Base-by-base conservation (phyloP, 1,140 invertebrate genomes). In the Maconellicoccus hirsutus region DNA sequence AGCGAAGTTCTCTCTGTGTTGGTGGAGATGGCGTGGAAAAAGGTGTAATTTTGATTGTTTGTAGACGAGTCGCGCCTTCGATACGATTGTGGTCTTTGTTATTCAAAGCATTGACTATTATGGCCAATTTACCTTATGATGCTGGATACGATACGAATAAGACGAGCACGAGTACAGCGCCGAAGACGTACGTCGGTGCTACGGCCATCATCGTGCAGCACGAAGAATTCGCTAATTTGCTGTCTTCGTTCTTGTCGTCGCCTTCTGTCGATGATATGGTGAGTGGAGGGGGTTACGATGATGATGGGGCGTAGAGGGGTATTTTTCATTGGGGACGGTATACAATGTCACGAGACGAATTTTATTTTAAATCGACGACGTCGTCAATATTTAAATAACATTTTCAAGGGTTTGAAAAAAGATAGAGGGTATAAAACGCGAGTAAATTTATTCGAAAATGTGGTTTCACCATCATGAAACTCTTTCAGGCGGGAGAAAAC, bases 191-290 rank as follows among this genome's bases (percentile, higher is more conserved):
- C 10, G 25, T 4, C 25, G 22, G 61, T 25, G 19, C 61, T 25
- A 66, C 61, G 10, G 21, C 8, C 1, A 22, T 26, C 3, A 66
- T 66, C 16, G 25, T 66, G 21, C 61, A 66, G 21, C 61, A 66
- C 61, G 61, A 66, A 66, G 22, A 66, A 22, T 66, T 66, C 16
- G 1, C 61, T 8, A 10, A 26, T 66, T 66, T 66, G 22, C 25
- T 66, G 21, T 16, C 61, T 1, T 23, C 21, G 3, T 66, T 66
- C 25, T 23, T 66, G 16, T 66, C 61, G 10, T 66, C 19, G 3
- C 61, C 61, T 3, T 66, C 22, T 66, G 61, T 66, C 61, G 61
- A 66, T 25, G 61, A 66, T 66, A 66, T 66, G 61, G 61, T 66
- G 16, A 25, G 61, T 66, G 6, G 6, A 19, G 6, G 16, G 4